A percentile compares a stretch with the other conserved stretches of the same genome.
Evolutionary conservation across 2,888 invertebrate species (phyloP).

Genomic region (Meloe dianella): DNA sequence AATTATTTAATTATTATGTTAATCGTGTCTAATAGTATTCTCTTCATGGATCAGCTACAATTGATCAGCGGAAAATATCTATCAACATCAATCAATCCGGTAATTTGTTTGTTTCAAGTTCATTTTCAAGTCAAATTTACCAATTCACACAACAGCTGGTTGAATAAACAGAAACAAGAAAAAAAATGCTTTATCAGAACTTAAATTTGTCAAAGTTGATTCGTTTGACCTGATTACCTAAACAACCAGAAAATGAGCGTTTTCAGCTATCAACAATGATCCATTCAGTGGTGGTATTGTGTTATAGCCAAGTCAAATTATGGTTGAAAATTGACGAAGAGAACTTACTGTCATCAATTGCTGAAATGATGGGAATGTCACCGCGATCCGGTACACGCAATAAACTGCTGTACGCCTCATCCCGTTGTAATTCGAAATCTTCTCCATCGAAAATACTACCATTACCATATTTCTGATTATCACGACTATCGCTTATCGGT

Average conservation of each 20-base stretch:
- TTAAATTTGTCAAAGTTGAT: too few relatives aligned
- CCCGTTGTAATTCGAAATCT: slow-evolving; percentile 49
- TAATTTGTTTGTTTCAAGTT: neutral
- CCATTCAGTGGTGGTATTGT: too few relatives aligned
- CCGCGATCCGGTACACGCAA: slow-evolving; percentile 61
- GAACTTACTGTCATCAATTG: slow-evolving; percentile 63
- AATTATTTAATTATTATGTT: neutral
- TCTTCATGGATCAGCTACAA: neutral
- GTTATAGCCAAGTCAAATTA: too few relatives aligned
- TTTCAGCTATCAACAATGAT: too few relatives aligned
- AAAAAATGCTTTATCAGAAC: neutral
- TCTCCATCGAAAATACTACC: slow-evolving; percentile 46
- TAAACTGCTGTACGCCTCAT: slow-evolving; percentile 46
- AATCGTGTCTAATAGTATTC: neutral
- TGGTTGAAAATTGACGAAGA: too few relatives aligned
- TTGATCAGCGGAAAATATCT: neutral
- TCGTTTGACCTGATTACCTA: too few relatives aligned
- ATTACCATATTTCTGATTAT: slow-evolving; percentile 57
- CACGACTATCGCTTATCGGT: slow-evolving; percentile 38
- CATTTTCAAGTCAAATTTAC: neutral
- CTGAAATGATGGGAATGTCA: slow-evolving; percentile 70
- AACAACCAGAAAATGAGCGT: too few relatives aligned
- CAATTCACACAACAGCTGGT: too few relatives aligned
- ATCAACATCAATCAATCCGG: neutral
- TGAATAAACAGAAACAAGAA: too few relatives aligned